These are phyloP conservation scores for Monochamus alternatus DNA, from an alignment of 2,888 invertebrate species.

Conservation along the genomic window DNA sequence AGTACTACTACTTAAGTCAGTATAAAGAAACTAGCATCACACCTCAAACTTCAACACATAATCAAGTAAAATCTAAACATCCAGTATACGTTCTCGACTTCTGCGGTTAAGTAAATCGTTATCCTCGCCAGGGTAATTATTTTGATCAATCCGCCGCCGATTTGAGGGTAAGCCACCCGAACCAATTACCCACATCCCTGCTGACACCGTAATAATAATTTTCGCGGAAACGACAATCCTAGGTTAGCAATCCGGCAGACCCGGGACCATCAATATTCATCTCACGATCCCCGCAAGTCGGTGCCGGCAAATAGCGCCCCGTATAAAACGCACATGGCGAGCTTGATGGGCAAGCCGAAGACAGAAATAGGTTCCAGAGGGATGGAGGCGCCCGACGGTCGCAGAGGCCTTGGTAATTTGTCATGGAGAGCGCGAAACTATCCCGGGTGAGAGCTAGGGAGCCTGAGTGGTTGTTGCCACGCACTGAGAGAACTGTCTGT, in stretches of 20 bases:
- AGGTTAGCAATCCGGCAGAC: neutral
- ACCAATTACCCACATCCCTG: conserved; percentile 1
- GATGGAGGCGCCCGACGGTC: conserved; percentile 40
- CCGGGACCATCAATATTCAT: conserved; percentile 48
- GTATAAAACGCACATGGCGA: conserved; percentile 52
- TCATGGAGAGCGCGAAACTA: conserved; percentile 37
- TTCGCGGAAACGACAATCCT: conserved; percentile 11
- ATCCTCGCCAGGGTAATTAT: neutral
- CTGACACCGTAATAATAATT: neutral
- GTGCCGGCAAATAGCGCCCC: conserved; percentile 46
- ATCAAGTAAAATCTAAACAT: no score
- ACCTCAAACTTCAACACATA: no score
- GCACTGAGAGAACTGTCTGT: conserved; percentile 3
- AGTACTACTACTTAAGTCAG: no score
- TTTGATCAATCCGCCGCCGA: conserved; percentile 1
- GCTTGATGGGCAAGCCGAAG: conserved; percentile 38
- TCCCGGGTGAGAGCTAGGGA: conserved; percentile 13
- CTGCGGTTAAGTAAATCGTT: no score
- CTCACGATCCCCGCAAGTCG: conserved; percentile 46
- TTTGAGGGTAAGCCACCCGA: neutral
- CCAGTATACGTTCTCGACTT: no score
- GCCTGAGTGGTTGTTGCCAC: conserved; percentile 8
- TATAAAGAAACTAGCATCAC: no score
- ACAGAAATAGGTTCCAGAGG: conserved; percentile 45
- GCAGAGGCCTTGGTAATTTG: conserved; percentile 43